A percentile compares a stretch with the other conserved stretches of the same genome.
Conservation (phyloP, 2,888 invertebrate genomes). For the Temnothorax unifasciatus region DNA sequence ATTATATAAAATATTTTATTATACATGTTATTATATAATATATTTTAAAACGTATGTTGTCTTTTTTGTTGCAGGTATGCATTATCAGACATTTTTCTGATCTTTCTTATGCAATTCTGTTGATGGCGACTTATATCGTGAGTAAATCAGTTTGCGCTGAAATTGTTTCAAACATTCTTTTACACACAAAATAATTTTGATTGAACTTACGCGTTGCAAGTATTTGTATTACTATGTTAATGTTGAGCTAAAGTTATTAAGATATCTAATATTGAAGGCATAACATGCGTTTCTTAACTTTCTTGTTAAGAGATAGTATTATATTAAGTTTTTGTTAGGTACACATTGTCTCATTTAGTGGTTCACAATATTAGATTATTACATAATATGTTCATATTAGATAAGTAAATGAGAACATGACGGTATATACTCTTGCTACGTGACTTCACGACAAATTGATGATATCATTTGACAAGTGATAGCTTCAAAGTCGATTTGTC, state of each 20-base stretch:
- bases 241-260: background rate
- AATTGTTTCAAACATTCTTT: background rate
- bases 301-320: background rate
- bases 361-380: background rate
- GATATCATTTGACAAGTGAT: background rate
- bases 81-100: background rate
- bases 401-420: slow-evolving; percentile 9
- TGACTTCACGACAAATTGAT: slow-evolving; percentile 23
- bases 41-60: slow-evolving; percentile 1
- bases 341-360: background rate
- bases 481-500: slow-evolving; percentile 28
- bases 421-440: background rate
- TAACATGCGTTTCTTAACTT: background rate
- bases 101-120: background rate
- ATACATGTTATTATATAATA: background rate
- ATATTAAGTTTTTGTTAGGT: background rate
- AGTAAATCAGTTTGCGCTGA: slow-evolving; percentile 12
- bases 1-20: slow-evolving; percentile 3
- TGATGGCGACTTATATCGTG: background rate
- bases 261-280: background rate
- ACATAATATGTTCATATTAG: background rate
- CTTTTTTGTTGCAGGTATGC: slow-evolving; percentile 43
- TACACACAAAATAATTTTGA: background rate
- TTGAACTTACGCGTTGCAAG: background rate
- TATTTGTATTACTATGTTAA: background rate